A percentile compares a stretch with the other conserved stretches of the same genome.
These are phyloP conservation scores for Centrocercus urophasianus DNA, from an alignment of 2,113 vertebrate species.

Conservation along the genomic window DNA sequence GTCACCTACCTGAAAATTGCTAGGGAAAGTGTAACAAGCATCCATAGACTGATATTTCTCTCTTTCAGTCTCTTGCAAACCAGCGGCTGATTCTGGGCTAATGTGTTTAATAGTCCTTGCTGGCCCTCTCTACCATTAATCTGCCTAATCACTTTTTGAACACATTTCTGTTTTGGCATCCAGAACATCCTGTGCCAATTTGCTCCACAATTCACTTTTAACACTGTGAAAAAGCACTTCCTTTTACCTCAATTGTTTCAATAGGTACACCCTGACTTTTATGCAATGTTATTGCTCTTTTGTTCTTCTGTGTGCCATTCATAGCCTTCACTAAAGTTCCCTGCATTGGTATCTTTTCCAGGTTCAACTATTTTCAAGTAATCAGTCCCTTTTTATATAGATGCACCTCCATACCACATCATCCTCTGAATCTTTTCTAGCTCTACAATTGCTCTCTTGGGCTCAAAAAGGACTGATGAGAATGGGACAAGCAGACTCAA, in stretches of 20 bases:
- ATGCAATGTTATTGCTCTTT: accelerated
- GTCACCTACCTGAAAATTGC: not conserved
- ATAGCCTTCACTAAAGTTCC: not conserved
- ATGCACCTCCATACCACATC: not conserved
- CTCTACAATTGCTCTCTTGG: not conserved
- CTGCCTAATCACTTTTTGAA: not conserved
- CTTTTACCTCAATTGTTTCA: not conserved
- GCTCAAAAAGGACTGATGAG: not conserved
- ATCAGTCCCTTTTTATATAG: not conserved
- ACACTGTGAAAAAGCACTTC: not conserved
- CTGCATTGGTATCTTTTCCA: not conserved
- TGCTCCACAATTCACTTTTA: not conserved
- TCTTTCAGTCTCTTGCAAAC: not conserved
- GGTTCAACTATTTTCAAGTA: not conserved
- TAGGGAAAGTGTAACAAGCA: not conserved
- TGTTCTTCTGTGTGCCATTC: not conserved
- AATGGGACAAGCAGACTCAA: not conserved
- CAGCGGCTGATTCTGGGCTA: accelerated
- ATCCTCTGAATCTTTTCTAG: not conserved
- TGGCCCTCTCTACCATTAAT: not conserved
- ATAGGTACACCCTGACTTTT: not conserved
- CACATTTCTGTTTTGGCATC: not conserved
- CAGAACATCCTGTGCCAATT: not conserved
- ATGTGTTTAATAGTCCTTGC: not conserved
- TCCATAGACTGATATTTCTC: not conserved